phyloP scores from a whole-genome alignment of 2,113 vertebrate genomes.

The Eolophus roseicapilla region DNA sequence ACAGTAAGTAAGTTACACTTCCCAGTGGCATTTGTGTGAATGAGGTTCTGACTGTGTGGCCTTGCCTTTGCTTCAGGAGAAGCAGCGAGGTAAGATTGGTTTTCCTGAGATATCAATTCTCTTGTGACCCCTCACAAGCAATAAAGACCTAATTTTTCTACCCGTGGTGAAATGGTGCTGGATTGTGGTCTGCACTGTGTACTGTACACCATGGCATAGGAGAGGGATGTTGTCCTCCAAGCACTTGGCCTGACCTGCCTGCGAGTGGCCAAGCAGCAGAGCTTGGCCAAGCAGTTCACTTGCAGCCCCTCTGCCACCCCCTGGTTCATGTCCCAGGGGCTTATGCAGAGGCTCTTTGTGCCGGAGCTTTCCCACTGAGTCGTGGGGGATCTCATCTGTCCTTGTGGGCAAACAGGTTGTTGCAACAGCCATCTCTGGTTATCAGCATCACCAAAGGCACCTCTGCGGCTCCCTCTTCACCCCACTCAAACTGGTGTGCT shows the following conservation, averaged over 20 bases:
- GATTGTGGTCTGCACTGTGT: fast-evolving
- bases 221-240: background rate
- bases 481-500: background rate
- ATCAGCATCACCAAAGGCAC: background rate
- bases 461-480: background rate
- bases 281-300: background rate
- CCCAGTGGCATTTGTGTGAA: background rate
- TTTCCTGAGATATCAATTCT: background rate
- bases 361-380: background rate
- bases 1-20: background rate
- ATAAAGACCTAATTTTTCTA: background rate
- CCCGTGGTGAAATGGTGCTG: background rate
- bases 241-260: background rate
- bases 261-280: background rate
- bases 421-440: background rate
- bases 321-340: fast-evolving
- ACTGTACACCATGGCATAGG: fast-evolving
- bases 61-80: background rate
- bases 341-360: background rate
- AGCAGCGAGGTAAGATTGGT: background rate
- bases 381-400: background rate
- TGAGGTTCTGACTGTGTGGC: background rate
- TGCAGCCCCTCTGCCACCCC: background rate
- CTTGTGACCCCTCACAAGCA: background rate
- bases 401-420: slow-evolving; percentile 5